Percentiles rank a stretch among this genome's conserved stretches.
These are phyloP conservation scores for Argyrosomus regius DNA, from an alignment of 2,797 vertebrate genomes.

Conservation along the genomic window DNA sequence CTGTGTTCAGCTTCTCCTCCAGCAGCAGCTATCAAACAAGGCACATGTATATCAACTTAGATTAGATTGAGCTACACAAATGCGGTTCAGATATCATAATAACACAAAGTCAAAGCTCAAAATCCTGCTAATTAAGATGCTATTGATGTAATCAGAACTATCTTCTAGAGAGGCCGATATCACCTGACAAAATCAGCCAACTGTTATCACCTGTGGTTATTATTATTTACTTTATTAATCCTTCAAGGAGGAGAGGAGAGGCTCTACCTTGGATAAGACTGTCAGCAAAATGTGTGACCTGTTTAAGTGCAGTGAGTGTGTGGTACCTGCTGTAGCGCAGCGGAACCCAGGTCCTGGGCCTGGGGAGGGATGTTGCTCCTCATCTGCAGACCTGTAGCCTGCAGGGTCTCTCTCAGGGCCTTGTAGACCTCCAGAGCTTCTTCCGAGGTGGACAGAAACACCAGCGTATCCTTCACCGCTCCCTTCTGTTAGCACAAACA, in stretches of 20 bases:
- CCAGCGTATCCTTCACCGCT: slow-evolving; percentile 58
- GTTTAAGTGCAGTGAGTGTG: neutral
- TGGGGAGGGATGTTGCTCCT: slow-evolving; percentile 60
- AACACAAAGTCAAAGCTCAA: neutral
- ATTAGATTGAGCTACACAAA: neutral
- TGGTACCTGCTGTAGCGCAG: slow-evolving; percentile 86
- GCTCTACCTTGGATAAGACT: neutral
- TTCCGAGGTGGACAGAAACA: slow-evolving; percentile 78
- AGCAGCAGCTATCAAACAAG: slow-evolving; percentile 82
- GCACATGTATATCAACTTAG: neutral
- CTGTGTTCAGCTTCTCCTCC: slow-evolving; percentile 84
- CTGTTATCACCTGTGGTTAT: no score
- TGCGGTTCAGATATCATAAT: neutral
- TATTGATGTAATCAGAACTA: neutral
- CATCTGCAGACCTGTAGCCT: slow-evolving; percentile 70
- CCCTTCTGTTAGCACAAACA: slow-evolving; percentile 51
- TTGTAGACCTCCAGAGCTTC: slow-evolving; percentile 84
- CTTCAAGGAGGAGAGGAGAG: no score
- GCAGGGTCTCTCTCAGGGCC: slow-evolving; percentile 70
- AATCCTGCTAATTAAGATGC: neutral
- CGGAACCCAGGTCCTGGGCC: slow-evolving; percentile 81
- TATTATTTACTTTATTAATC: no score
- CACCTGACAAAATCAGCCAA: no score
- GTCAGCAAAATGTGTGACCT: neutral
- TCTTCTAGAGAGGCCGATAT: no score